Conservation (phyloP, 2,888 invertebrate species). For the Hirtodrosophila duncani region DNA sequence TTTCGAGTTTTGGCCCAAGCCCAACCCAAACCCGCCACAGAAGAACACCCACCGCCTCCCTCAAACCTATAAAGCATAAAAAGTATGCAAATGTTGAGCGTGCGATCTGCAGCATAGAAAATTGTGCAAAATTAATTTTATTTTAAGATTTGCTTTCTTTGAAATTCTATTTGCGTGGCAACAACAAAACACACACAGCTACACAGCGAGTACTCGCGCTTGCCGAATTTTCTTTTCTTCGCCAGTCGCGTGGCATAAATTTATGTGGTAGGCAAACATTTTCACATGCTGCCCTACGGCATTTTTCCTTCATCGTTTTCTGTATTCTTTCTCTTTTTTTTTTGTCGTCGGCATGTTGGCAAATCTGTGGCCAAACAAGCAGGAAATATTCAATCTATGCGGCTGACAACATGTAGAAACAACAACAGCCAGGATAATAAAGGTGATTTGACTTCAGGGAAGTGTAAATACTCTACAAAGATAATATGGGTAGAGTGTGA, state of each 20-base stretch:
- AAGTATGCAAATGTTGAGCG: slow-evolving; percentile 21
- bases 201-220: neutral
- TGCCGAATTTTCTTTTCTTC: slow-evolving; percentile 21
- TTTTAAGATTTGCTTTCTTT: slow-evolving; percentile 54
- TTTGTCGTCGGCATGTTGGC: slow-evolving; percentile 36
- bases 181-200: slow-evolving; percentile 11
- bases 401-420: slow-evolving; percentile 37
- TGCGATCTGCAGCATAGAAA: slow-evolving; percentile 35
- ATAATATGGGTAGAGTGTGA: too few species aligned
- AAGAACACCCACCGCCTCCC: neutral
- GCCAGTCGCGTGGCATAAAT: slow-evolving; percentile 38
- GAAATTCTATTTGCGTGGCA: slow-evolving; percentile 58
- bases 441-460: too few species aligned
- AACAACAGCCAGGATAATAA: neutral
- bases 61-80: slow-evolving; percentile 1
- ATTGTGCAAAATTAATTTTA: slow-evolving; percentile 56
- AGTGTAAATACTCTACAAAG: too few species aligned
- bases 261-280: slow-evolving; percentile 31
- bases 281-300: slow-evolving; percentile 24
- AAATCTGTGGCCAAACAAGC: slow-evolving; percentile 50
- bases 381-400: slow-evolving; percentile 69
- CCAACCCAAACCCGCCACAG: slow-evolving; percentile 1
- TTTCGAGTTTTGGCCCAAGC: slow-evolving; percentile 47
- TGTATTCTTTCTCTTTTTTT: neutral
- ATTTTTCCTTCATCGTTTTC: neutral